Conservation (phyloP, 2,113 vertebrate genomes). For the Lophochroa leadbeateri region DNA sequence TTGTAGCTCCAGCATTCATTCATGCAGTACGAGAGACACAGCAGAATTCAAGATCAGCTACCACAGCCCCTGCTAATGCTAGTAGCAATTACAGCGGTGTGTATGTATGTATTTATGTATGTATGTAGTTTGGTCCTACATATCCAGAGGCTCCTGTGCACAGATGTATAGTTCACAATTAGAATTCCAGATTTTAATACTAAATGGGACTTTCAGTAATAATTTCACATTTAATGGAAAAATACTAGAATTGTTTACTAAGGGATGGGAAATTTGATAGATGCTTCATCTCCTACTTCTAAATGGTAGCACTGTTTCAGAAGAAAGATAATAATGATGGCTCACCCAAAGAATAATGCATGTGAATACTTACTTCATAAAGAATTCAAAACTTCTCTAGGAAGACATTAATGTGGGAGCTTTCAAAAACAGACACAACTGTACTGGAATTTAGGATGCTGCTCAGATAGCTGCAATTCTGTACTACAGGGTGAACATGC, state of each 20-base stretch:
- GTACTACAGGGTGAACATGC: background rate
- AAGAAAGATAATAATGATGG: background rate
- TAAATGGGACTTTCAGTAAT: background rate
- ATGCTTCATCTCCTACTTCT: background rate
- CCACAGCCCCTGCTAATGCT: background rate
- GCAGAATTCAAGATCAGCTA: background rate
- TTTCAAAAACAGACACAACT: background rate
- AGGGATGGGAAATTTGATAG: background rate
- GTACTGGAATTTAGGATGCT: background rate
- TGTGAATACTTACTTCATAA: background rate
- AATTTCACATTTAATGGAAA: background rate
- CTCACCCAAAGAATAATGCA: background rate
- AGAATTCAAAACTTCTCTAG: background rate
- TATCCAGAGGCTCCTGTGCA: background rate
- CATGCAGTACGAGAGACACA: background rate
- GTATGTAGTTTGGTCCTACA: background rate
- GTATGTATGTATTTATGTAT: background rate
- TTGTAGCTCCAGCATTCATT: background rate
- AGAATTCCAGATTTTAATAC: background rate
- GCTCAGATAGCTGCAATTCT: background rate
- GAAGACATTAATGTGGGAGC: background rate
- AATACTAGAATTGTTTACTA: background rate
- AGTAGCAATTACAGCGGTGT: background rate
- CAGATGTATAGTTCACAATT: background rate
- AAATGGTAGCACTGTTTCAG: background rate